A percentile compares a stretch with the other conserved stretches of the same genome.
phyloP scores from a whole-genome alignment of 1,140 invertebrate genomes.

The Magallana gigas region DNA sequence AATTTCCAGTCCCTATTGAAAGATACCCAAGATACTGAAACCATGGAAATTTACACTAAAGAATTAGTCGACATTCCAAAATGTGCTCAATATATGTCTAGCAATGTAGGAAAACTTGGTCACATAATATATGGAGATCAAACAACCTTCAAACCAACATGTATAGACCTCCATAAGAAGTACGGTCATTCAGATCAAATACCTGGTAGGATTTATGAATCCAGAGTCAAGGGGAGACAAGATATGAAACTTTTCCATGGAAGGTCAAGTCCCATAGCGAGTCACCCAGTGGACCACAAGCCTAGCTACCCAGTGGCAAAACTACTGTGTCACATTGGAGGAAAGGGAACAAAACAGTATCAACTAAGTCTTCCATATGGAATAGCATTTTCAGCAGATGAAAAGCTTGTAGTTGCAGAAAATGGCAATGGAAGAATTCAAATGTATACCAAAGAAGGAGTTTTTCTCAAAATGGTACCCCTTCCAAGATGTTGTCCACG shows the following conservation, averaged over 20 bases:
- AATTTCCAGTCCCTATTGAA: constrained; percentile 41
- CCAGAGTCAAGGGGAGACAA: neutral
- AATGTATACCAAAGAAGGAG: constrained; percentile 52
- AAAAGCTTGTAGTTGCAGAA: constrained; percentile 56
- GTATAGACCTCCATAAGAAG: neutral
- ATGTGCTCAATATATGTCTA: constrained; percentile 17
- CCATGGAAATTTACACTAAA: constrained; percentile 28
- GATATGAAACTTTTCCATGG: neutral
- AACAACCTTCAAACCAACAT: neutral
- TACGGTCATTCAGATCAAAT: neutral
- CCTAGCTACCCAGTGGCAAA: constrained; percentile 8
- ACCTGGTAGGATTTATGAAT: neutral
- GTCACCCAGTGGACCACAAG: neutral
- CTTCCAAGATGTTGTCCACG: constrained; percentile 51
- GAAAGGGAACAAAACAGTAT: constrained; percentile 27
- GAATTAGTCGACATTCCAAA: constrained; percentile 19
- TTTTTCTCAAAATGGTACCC: constrained; percentile 35
- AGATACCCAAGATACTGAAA: constrained; percentile 50
- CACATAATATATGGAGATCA: neutral
- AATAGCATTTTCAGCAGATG: constrained; percentile 50
- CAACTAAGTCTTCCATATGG: constrained; percentile 59
- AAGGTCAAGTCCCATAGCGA: neutral
- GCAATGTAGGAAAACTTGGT: constrained; percentile 13
- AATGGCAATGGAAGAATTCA: constrained; percentile 57
- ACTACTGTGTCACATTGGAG: constrained; percentile 48